A percentile compares a stretch with the other conserved stretches of the same genome.
Conservation (phyloP, 35 echinoderm and acorn worm species). For the Heliocidaris erythrogramma region DNA sequence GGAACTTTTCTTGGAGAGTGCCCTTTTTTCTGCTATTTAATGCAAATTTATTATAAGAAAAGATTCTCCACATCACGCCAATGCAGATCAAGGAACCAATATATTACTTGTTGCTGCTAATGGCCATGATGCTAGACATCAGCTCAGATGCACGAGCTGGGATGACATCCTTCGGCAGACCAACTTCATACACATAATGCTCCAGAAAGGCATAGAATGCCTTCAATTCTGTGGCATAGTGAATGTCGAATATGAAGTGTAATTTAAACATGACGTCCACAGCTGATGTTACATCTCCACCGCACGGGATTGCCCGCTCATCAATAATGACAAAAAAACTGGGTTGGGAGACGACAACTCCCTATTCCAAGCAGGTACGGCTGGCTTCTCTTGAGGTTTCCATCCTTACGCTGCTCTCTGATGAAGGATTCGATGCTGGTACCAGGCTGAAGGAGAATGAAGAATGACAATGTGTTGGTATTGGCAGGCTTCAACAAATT, state of each 20-base stretch:
- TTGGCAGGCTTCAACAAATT: not conserved
- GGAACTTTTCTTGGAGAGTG: too few species aligned
- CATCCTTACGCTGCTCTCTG: not conserved
- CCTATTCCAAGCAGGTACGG: not conserved
- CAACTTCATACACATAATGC: not conserved
- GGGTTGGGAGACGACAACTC: not conserved
- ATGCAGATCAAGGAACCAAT: not conserved
- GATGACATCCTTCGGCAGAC: not conserved
- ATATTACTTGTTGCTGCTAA: not conserved
- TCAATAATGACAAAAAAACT: not conserved
- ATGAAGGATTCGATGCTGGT: not conserved
- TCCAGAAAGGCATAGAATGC: too few species aligned
- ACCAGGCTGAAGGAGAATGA: not conserved
- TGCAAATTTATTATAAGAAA: too few species aligned
- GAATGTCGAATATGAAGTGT: not conserved
- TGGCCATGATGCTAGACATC: not conserved
- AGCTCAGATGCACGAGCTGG: not conserved
- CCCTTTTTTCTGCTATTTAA: too few species aligned
- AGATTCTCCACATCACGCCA: not conserved
- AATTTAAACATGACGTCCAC: not conserved
- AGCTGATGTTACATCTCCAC: not conserved
- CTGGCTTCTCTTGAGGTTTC: not conserved
- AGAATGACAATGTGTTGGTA: not conserved
- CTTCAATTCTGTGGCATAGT: not conserved
- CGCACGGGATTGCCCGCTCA: not conserved